A percentile compares a stretch with the other conserved stretches of the same genome.
Evolutionary conservation across 2,113 vertebrate genomes (phyloP).

Genomic region (Hippocampus mohnikei): DNA sequence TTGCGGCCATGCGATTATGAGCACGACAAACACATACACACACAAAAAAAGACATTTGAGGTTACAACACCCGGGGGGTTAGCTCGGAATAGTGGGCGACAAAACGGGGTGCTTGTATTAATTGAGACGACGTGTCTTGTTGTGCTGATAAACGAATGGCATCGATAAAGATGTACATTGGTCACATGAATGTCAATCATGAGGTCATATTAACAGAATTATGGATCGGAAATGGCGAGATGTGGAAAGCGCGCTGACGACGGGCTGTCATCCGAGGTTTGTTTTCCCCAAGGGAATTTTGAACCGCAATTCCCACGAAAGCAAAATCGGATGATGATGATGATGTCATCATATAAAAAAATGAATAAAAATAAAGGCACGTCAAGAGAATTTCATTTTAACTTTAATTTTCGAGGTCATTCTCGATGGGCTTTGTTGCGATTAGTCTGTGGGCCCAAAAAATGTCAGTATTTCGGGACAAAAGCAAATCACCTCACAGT

Average conservation of each 20-base stretch:
- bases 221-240: too few species aligned
- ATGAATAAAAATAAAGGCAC: too few species aligned
- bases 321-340: not conserved
- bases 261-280: not conserved
- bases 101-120: not conserved
- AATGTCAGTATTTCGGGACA: too few species aligned
- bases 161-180: not conserved
- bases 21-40: slow-evolving; percentile 27
- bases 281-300: not conserved
- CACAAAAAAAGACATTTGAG: slow-evolving; percentile 30
- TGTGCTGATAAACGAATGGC: not conserved
- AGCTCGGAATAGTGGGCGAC: slow-evolving; percentile 33
- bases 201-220: too few species aligned
- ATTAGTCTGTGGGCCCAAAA: too few species aligned
- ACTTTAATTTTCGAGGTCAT: too few species aligned
- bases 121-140: not conserved
- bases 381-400: too few species aligned
- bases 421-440: too few species aligned
- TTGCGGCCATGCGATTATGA: slow-evolving; percentile 56
- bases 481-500: not conserved
- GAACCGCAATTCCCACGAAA: too few species aligned
- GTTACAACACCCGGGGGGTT: slow-evolving; percentile 36
- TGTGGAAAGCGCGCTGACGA: not conserved
- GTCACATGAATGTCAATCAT: too few species aligned
- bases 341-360: too few species aligned